A percentile compares a stretch with the other conserved stretches of the same genome.
Conservation (phyloP, 2,888 invertebrate genomes). For the Dicycla oo region DNA sequence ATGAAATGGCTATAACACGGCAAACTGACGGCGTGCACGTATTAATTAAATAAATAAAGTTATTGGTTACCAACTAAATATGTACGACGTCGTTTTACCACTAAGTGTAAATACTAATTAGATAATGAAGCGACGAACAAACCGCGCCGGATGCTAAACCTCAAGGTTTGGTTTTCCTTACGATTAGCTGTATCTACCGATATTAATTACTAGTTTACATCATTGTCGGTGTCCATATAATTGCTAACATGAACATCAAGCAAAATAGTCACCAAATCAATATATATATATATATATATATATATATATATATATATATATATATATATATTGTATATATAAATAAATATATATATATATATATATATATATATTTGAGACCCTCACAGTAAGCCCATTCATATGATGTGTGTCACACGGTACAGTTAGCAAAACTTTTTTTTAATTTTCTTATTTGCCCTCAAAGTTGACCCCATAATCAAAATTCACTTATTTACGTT, state of each 20-base stretch:
- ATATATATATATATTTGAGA: too few species aligned
- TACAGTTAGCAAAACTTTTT: too few species aligned
- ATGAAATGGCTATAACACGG: not conserved
- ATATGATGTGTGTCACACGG: too few species aligned
- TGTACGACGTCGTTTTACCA: not conserved
- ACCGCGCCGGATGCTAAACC: conserved; percentile 22
- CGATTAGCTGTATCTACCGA: conserved; percentile 16
- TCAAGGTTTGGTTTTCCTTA: conserved; percentile 57
- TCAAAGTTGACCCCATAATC: too few species aligned
- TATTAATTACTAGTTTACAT: conserved; percentile 35
- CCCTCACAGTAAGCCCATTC: too few species aligned
- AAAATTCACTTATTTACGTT: too few species aligned
- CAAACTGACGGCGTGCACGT: too few species aligned
- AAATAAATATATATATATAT: too few species aligned
- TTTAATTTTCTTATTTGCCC: too few species aligned
- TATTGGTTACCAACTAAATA: conserved; percentile 3
- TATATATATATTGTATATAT: too few species aligned
- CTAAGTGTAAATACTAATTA: conserved; percentile 2
- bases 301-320: too few species aligned
- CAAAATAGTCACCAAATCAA: not conserved
- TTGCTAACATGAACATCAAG: not conserved
- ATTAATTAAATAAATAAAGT: not conserved
- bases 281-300: too few species aligned
- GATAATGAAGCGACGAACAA: conserved; percentile 12
- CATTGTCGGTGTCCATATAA: conserved; percentile 2